Evolutionary conservation across 2,888 invertebrate species (phyloP).

Genomic region (Eulithis testata): DNA sequence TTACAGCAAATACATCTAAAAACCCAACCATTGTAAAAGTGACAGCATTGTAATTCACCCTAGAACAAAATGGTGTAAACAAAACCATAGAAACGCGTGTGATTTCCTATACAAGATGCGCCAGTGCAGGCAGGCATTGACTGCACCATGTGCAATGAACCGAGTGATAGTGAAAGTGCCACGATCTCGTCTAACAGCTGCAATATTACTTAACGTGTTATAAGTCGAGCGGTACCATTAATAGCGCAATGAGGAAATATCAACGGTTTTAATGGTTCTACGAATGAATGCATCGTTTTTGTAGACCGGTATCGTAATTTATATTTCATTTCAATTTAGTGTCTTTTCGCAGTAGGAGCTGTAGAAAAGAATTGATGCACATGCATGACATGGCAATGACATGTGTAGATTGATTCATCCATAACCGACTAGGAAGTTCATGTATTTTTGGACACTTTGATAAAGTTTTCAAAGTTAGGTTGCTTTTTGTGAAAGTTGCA

Average conservation of each 20-base stretch:
- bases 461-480: background rate
- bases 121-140: slow-evolving; percentile 31
- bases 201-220: slow-evolving; percentile 27
- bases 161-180: slow-evolving; percentile 42
- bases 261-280: slow-evolving; percentile 8
- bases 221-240: slow-evolving; percentile 23
- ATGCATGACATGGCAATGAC: too few relatives aligned
- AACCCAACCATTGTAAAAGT: background rate
- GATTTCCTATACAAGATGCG: slow-evolving; percentile 38
- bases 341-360: too few relatives aligned
- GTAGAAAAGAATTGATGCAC: too few relatives aligned
- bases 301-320: too few relatives aligned
- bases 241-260: slow-evolving; percentile 24
- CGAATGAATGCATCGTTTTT: too few relatives aligned
- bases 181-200: slow-evolving; percentile 31
- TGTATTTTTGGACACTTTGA: background rate
- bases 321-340: too few relatives aligned
- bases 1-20: too few relatives aligned
- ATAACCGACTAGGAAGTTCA: too few relatives aligned
- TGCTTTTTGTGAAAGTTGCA: background rate
- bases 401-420: too few relatives aligned
- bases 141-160: slow-evolving; percentile 45
- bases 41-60: background rate
- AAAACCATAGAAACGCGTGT: slow-evolving; percentile 35
- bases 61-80: slow-evolving; percentile 20